A percentile compares a stretch with the other conserved stretches of the same genome.
Conservation (phyloP, 2,797 vertebrate genomes). For the Silurus lanzhouensis region DNA sequence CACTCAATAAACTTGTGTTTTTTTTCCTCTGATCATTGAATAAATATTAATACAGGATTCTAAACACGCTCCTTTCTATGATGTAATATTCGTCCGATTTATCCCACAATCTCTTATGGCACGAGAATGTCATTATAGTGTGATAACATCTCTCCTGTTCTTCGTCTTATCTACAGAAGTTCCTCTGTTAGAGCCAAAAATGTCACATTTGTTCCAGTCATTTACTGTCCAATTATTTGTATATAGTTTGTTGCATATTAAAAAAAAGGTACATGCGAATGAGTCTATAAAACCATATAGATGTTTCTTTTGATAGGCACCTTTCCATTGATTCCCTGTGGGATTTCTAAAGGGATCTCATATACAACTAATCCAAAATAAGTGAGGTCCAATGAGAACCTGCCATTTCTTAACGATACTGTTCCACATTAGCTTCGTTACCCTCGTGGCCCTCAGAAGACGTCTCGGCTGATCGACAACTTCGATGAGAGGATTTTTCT, state of each 20-base stretch:
- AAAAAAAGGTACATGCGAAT: too few relatives aligned
- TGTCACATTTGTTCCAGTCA: too few relatives aligned
- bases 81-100: too few relatives aligned
- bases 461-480: conserved; percentile 7
- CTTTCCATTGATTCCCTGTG: too few relatives aligned
- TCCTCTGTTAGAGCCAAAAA: too few relatives aligned
- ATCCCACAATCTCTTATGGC: not conserved
- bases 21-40: not conserved
- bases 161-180: too few relatives aligned
- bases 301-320: not conserved
- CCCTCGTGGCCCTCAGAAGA: not conserved
- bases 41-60: not conserved
- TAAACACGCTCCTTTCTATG: too few relatives aligned
- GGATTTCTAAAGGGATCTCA: not conserved
- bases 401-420: not conserved
- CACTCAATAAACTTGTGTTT: not conserved
- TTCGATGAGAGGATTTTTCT: not conserved
- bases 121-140: too few relatives aligned
- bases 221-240: too few relatives aligned
- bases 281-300: not conserved
- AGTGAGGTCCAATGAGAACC: not conserved
- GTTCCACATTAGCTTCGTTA: not conserved
- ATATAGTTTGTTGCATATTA: too few relatives aligned
- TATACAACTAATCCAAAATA: not conserved
- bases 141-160: too few relatives aligned